phyloP scores from a whole-genome alignment of 2,888 invertebrate genomes.

The Hipparchia sbordonii region DNA sequence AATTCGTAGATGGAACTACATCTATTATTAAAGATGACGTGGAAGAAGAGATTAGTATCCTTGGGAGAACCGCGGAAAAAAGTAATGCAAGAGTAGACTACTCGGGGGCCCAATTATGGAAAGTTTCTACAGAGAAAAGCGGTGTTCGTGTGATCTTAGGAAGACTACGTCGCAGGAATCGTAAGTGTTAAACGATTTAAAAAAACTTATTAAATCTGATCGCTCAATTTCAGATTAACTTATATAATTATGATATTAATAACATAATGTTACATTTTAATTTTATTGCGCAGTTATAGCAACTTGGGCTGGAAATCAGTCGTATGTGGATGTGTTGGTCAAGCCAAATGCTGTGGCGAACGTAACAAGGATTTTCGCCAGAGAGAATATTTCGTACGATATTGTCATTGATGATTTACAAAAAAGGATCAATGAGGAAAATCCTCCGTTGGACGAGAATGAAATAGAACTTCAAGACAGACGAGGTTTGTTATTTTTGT shows the following conservation, averaged over 20 bases:
- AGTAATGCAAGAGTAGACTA: constrained; percentile 82
- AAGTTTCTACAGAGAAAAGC: constrained; percentile 82
- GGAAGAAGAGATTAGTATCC: constrained; percentile 40
- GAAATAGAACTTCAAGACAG: constrained; percentile 87
- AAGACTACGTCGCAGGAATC: constrained; percentile 64
- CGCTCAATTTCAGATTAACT: background rate
- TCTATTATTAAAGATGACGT: constrained; percentile 35
- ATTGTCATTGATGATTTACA: constrained; percentile 91
- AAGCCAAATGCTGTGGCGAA: constrained; percentile 84
- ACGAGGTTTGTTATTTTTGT: constrained; percentile 79
- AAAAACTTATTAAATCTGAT: background rate
- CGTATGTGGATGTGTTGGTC: constrained; percentile 87
- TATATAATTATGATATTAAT: background rate
- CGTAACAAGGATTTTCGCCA: constrained; percentile 84
- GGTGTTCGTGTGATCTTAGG: constrained; percentile 62
- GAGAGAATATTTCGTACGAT: constrained; percentile 85
- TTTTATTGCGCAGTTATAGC: constrained; percentile 76
- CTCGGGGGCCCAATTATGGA: constrained; percentile 90
- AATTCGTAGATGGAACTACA: constrained; percentile 43
- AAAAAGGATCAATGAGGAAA: constrained; percentile 90
- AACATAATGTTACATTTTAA: background rate
- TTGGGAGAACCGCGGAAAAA: constrained; percentile 47
- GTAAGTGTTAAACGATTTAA: constrained; percentile 52
- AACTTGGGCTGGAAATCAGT: constrained; percentile 85
- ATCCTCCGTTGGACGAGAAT: constrained; percentile 86